A percentile compares a stretch with the other conserved stretches of the same genome.
phyloP scores from a whole-genome alignment of 1,140 invertebrate species.

The Magallana gigas region DNA sequence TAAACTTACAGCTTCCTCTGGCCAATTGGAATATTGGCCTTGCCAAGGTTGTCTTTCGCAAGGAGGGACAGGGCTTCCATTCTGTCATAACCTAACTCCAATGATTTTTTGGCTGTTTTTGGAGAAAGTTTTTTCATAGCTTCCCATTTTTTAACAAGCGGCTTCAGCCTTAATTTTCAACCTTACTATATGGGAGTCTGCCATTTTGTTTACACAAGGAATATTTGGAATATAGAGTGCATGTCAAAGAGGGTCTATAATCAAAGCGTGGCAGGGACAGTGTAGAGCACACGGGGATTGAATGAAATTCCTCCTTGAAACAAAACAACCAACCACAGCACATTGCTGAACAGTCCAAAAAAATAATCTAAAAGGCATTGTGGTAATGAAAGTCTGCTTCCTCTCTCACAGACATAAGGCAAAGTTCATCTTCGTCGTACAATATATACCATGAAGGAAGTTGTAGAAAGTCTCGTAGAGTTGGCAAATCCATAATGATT shows the following conservation, averaged over 20 bases:
- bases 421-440: too few species aligned
- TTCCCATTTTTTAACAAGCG: constrained; percentile 13
- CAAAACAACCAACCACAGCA: constrained; percentile 4
- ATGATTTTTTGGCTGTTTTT: not conserved
- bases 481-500: too few species aligned
- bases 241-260: not conserved
- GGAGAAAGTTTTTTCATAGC: not conserved
- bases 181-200: not conserved
- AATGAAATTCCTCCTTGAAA: not conserved
- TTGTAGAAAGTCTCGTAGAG: too few species aligned
- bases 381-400: too few species aligned
- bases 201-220: not conserved
- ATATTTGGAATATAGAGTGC: not conserved
- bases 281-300: not conserved
- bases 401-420: too few species aligned
- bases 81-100: constrained; percentile 36
- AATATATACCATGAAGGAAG: too few species aligned
- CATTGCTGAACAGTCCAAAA: not conserved
- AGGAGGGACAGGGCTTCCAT: constrained; percentile 39
- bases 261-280: not conserved
- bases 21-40: constrained; percentile 21
- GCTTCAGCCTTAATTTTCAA: not conserved
- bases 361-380: not conserved
- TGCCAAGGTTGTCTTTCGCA: not conserved
- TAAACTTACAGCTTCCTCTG: constrained; percentile 18